Base-by-base conservation (phyloP, 2,797 vertebrate genomes). In the Falco concolor region DNA sequence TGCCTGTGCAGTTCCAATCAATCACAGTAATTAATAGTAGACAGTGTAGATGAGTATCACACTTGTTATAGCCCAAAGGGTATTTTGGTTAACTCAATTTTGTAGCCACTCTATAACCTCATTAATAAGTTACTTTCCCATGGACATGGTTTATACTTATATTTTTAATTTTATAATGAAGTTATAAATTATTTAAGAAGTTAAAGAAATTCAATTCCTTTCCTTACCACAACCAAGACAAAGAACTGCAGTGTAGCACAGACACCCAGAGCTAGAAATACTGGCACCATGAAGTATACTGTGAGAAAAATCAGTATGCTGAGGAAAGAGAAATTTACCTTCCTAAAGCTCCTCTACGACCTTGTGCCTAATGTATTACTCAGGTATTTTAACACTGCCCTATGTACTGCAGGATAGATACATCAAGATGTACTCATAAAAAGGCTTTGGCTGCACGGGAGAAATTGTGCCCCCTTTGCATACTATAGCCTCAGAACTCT, bases 111-210 rank as follows among this genome's bases (percentile, higher is more conserved):
- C 56, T 72, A n/a, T 45, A 87, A 87, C 60, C 47, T 89, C 23
- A 68, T 91, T 89, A 91, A 60, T 87, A 85, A 87, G 25, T 57
- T 76, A 80, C 72, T 79, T 94, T 90, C 72, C 42, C 44, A 47
- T 24, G 18, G 52, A 84, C 17, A 44, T 64, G 20, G 70, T 74
- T 93, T 91, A 77, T 85, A 77, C 32, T 70, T 85, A 28, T 6
- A 77, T 77, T 96, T 96, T 89, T 63, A 56, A 80, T 73, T 94
- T 95, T 68, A 79, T 74, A 85, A 87, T 70, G 47, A 95, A 83
- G 28, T 69, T 74, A 80, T 53, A 20, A 59, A 85, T 84, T 89
- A 93, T 74, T 89, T 77, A 89, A 83, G 15, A 82, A 76, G 22
- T 30, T 40, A 36, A 81, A 84, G 23, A 84, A 84, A 93, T 76